Evolutionary conservation across 2,113 vertebrate genomes (phyloP).

Genomic region (Chinchilla lanigera): DNA sequence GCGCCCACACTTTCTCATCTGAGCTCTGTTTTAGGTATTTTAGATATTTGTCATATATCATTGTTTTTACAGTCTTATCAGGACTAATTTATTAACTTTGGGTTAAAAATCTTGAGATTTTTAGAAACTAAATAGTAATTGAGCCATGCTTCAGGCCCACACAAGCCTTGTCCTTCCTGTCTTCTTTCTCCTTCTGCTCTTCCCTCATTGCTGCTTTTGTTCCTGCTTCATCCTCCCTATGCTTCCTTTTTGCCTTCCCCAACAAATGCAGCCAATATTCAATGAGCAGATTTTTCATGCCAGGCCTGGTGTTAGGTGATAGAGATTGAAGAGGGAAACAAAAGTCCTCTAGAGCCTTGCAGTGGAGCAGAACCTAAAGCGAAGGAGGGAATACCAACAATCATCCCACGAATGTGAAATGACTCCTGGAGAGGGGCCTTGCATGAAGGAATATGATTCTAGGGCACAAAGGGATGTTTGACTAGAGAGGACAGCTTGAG

Average conservation of each 20-base stretch:
- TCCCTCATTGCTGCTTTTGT: background rate
- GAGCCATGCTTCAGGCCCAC: background rate
- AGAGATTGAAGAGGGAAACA: background rate
- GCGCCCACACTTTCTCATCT: background rate
- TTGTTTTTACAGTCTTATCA: background rate
- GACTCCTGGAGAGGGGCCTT: rapidly evolving
- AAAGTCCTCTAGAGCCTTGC: background rate
- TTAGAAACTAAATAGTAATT: background rate
- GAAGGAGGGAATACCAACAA: background rate
- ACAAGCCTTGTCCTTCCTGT: background rate
- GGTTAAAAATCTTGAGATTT: background rate
- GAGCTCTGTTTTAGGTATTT: background rate
- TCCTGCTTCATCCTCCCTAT: background rate
- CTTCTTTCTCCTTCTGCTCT: background rate
- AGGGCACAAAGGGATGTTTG: background rate
- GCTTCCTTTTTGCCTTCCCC: background rate
- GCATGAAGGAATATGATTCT: background rate
- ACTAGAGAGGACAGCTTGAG: background rate
- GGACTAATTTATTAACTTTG: background rate
- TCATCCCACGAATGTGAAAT: background rate
- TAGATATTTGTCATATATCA: background rate
- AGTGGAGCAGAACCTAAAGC: background rate
- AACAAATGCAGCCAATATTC: background rate
- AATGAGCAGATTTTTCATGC: rapidly evolving
- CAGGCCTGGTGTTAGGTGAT: background rate